Base-by-base conservation (phyloP, 2,888 invertebrate genomes). In the Lordiphosa fenestrarum region DNA sequence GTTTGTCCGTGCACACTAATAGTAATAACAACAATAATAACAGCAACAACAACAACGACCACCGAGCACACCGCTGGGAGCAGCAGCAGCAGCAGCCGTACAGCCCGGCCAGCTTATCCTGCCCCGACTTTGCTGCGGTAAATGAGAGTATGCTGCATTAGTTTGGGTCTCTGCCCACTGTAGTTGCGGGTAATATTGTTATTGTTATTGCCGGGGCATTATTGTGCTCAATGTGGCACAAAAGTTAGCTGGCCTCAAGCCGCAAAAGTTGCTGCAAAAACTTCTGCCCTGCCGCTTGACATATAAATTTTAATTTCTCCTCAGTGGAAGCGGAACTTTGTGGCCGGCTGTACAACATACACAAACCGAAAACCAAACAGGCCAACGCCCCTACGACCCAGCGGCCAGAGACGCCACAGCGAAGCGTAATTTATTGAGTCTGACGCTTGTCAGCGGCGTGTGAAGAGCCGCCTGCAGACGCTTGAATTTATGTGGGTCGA, bases 291-390 rank as follows among this genome's bases (percentile, higher is more conserved):
- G 56, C 39, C 64, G 63, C 63, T 63, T 71, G 67, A 66, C 69
- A 71, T 66, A 75, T 66, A 72, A 65, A 73, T 78, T 78, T 63
- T 63, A 75, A 71, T 75, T 72, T 66, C 46, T 55, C 39, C 58
- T 47, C 53, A 61, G 60, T 58, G 57, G 53, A 58, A 65, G 64
- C 53, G 55, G 58, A 62, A 53, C 53, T 70, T 56, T 56, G 54
- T 33, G 62, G 65, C 40, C 52, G 51, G 42, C 69, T 38, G 49
- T 63, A 35, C 37, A 62, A 49, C 55, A 49, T 41, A 56, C 30
- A 50, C 42, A 56, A 40, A 52, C 51, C 35, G n/a, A 38, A 57
- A 42, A 42, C 10, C 21, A 25, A 50, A 53, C n/a, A 53, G 46
- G 35, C 25, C 42, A 13, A 44, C 19, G 19, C 36, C 52, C 37